Evolutionary conservation across 1,140 invertebrate species (phyloP).

Genomic region (Cephus cinctus): DNA sequence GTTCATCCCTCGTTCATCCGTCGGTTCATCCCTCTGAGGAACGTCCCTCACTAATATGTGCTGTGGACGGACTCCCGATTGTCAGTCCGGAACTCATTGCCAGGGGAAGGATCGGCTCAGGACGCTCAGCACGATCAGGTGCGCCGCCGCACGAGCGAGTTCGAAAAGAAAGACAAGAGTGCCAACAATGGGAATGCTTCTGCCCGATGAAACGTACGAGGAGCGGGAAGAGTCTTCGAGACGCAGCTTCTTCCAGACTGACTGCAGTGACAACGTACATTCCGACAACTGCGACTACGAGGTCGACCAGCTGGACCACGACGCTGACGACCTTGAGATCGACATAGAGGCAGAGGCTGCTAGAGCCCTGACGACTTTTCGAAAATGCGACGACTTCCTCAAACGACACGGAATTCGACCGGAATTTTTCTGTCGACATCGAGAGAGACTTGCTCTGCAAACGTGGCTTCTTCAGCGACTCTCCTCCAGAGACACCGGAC

Average conservation of each 20-base stretch:
- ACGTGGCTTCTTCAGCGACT: conserved; percentile 49
- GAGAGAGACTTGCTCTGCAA: conserved; percentile 57
- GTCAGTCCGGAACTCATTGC: conserved; percentile 17
- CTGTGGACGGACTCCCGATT: conserved; percentile 31
- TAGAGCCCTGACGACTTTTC: conserved; percentile 57
- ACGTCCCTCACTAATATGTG: conserved; percentile 48
- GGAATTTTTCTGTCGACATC: conserved; percentile 64
- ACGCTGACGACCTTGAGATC: conserved; percentile 22
- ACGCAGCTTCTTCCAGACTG: conserved; percentile 18
- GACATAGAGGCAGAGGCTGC: conserved; percentile 48
- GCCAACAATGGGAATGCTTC: conserved; percentile 56
- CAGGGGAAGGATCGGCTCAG: conserved; percentile 13
- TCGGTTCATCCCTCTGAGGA: background rate
- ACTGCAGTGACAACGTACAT: background rate
- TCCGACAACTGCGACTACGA: background rate
- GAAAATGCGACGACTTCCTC: conserved; percentile 64
- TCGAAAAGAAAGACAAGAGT: conserved; percentile 8
- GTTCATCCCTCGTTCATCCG: too few relatives aligned
- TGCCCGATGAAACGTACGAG: conserved; percentile 69
- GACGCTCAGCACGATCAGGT: background rate
- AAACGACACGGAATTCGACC: conserved; percentile 63
- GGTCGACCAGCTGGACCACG: background rate
- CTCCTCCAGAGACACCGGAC: conserved; percentile 29
- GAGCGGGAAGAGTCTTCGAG: conserved; percentile 42
- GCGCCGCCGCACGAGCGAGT: background rate